Percentiles rank a stretch among this genome's conserved stretches.
Evolutionary conservation across 2,113 vertebrate species (phyloP).

Genomic region (Corythornis cristatus): DNA sequence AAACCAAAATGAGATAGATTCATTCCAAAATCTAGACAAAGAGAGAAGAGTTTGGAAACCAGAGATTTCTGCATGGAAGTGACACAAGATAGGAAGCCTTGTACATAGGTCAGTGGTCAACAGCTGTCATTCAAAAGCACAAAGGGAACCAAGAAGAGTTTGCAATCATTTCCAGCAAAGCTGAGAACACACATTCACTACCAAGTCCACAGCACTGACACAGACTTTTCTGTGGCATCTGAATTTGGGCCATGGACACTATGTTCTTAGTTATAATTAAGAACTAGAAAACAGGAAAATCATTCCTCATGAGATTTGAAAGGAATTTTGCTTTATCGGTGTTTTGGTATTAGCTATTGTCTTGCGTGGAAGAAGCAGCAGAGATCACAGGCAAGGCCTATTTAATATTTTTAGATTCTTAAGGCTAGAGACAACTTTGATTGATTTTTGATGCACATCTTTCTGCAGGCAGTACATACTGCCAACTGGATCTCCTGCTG

Average conservation of each 20-base stretch:
- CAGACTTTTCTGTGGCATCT: background rate
- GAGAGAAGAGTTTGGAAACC: background rate
- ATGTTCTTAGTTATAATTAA: too few relatives aligned
- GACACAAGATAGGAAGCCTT: background rate
- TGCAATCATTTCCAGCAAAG: background rate
- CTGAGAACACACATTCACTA: rapidly evolving
- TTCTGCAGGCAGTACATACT: background rate
- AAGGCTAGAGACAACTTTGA: background rate
- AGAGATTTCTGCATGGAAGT: background rate
- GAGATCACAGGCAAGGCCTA: background rate
- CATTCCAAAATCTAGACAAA: background rate
- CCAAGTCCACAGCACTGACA: background rate
- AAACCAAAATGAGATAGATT: background rate
- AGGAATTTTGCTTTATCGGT: background rate
- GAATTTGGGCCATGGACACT: background rate
- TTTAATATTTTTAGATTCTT: background rate
- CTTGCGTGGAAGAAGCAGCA: background rate
- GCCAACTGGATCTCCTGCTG: background rate
- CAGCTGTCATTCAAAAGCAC: background rate
- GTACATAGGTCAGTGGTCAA: background rate
- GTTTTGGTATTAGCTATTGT: background rate
- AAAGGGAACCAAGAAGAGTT: background rate
- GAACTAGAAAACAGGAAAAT: background rate
- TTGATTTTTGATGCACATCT: background rate
- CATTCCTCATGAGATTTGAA: background rate